Percentiles rank a stretch among this genome's conserved stretches.
Conservation (phyloP, 2,113 vertebrate species). For the Chaetodon auriga region DNA sequence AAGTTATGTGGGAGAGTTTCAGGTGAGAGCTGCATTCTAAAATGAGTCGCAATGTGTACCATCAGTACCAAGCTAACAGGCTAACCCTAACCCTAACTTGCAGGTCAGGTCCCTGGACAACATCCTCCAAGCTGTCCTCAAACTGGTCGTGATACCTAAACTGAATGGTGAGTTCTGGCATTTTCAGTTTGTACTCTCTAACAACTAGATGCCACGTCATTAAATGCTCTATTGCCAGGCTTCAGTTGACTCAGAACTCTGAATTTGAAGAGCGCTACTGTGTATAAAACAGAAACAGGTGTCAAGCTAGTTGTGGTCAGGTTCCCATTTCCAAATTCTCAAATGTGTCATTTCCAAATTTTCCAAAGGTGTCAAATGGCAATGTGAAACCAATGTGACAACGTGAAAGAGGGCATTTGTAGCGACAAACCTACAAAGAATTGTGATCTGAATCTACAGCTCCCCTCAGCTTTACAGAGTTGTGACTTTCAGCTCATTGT, state of each 20-base stretch:
- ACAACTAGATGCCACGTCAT: neutral
- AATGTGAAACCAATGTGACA: neutral
- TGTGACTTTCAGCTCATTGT: no score
- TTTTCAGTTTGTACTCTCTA: neutral
- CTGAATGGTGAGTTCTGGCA: slow-evolving; percentile 77
- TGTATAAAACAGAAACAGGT: no score
- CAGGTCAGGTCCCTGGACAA: slow-evolving; percentile 76
- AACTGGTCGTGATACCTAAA: slow-evolving; percentile 70
- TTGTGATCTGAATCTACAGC: no score
- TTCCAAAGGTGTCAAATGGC: no score
- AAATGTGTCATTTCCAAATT: no score
- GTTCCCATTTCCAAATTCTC: no score
- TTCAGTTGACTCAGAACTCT: neutral
- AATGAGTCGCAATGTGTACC: neutral
- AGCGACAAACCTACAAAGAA: no score
- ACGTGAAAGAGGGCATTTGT: neutral
- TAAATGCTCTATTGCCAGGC: neutral
- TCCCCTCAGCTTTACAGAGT: no score
- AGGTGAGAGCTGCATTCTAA: slow-evolving; percentile 66
- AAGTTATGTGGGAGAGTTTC: slow-evolving; percentile 82
- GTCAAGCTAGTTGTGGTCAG: no score
- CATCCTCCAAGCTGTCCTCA: slow-evolving; percentile 73
- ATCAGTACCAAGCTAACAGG: neutral
- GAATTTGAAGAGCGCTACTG: no score
- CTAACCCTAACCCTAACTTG: neutral